Percentiles rank a stretch among this genome's conserved stretches.
These are phyloP conservation scores for Thunnus maccoyii DNA, from an alignment of 2,113 vertebrate genomes.

Conservation along the genomic window DNA sequence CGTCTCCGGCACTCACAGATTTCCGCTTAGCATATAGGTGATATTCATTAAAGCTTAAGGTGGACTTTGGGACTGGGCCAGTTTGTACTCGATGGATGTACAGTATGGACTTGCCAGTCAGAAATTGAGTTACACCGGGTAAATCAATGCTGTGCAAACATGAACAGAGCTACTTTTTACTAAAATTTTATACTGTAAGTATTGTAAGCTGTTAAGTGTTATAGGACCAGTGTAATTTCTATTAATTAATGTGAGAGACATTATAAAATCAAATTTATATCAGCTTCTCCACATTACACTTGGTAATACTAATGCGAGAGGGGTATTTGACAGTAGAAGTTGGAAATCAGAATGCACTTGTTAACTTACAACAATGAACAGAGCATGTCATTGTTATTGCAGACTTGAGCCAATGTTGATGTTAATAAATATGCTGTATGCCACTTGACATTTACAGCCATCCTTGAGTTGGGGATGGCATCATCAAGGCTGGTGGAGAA, in stretches of 20 bases:
- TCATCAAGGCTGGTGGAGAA: slow-evolving; percentile 20
- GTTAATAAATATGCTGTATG: not conserved
- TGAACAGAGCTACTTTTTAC: not conserved
- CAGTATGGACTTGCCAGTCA: not conserved
- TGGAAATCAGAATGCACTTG: not conserved
- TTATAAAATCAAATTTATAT: not conserved
- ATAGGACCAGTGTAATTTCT: not conserved
- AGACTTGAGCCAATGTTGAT: not conserved
- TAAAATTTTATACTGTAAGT: not conserved
- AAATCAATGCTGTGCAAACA: not conserved
- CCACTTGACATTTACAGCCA: slow-evolving; percentile 7
- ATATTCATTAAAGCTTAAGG: slow-evolving; percentile 7
- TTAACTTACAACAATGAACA: not conserved
- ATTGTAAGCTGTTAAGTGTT: not conserved
- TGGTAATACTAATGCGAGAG: not conserved
- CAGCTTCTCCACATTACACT: not conserved
- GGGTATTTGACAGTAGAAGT: not conserved
- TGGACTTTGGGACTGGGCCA: not conserved
- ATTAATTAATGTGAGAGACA: not conserved
- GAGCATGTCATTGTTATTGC: not conserved
- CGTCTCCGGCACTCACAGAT: not conserved
- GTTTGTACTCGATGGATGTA: not conserved
- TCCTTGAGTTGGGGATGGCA: not conserved
- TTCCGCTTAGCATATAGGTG: not conserved
- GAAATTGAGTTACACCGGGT: not conserved